A percentile compares a stretch with the other conserved stretches of the same genome.
Conservation (phyloP, 2,888 invertebrate genomes). For the Dastarcus helophoroides region DNA sequence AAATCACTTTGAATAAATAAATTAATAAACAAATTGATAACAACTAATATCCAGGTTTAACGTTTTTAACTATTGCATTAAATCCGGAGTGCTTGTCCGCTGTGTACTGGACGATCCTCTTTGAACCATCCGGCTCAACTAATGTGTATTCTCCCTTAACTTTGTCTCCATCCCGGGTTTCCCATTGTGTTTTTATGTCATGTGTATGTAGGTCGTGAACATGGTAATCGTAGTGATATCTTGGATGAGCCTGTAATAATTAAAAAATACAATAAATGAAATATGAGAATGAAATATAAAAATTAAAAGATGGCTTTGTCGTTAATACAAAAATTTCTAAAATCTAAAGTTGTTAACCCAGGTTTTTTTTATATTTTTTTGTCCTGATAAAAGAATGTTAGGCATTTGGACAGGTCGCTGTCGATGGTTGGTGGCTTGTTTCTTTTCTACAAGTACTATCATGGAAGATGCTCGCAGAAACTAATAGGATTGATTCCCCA, state of each 20-base stretch:
- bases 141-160: constrained; percentile 38
- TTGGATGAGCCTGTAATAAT: constrained; percentile 32
- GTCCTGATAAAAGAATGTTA: too few species aligned
- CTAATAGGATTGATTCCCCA: too few species aligned
- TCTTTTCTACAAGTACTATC: too few species aligned
- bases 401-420: too few species aligned
- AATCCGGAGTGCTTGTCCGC: constrained; percentile 35
- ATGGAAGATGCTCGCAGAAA: too few species aligned
- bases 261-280: constrained; percentile 3
- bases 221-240: constrained; percentile 38
- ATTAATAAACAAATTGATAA: background rate
- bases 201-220: constrained; percentile 40
- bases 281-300: background rate
- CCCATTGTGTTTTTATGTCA: constrained; percentile 38
- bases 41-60: background rate
- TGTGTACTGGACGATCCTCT: constrained; percentile 32
- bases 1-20: constrained; percentile 4
- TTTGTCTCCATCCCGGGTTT: constrained; percentile 36
- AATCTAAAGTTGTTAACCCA: too few species aligned
- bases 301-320: too few species aligned
- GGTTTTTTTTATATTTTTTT: too few species aligned
- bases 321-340: too few species aligned
- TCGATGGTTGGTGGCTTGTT: too few species aligned
- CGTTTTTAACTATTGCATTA: constrained; percentile 28
- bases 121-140: constrained; percentile 34